Base-by-base conservation (phyloP, 53 echinoderm and acorn worm genomes). In the Temnopleurus reevesii region DNA sequence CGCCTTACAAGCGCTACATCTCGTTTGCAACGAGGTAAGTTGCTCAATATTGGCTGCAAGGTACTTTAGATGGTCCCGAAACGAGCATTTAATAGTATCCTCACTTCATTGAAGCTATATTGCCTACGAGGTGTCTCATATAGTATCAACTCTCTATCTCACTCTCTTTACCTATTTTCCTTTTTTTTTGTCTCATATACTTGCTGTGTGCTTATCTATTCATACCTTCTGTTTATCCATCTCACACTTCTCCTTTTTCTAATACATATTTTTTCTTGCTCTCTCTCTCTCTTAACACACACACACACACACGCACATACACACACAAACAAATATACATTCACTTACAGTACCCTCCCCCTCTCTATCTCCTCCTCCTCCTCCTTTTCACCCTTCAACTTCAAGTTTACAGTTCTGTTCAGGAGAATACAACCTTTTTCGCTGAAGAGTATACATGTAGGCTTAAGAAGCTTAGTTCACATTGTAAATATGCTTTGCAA, bases 21-120 rank as follows among this genome's bases (percentile, higher is more conserved):
- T 41, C 45, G 60, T 60, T 85, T 85, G 12, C 85, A 21, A 27
- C 27, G 27, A 59, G 85, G 85, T 85, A 85, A 85, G 85, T 85
- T 55, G 83, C 33, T 38, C 54, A 55, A 83, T 83, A 54, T 83
- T 83, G 35, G 56, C 35, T 35, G 53, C 33, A 34, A 55, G 55
- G 49, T 46, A 79, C 45, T 47, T 79, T 79, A 47, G 79, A 79
- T 46, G 79, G 46, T 46, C 25, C 17, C 46, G 51, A 49, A 79
- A 79, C 71, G 66, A 41, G 71, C 23, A 71, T 71, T 41, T 71
- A 71, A 71, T 80, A 80, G 80, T 15, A 49, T 49, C 51, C 51
- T 80, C 4, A 47, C 79, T 47, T 25, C 80, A 47, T 80, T 23
- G 41, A 19, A 71, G 71, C 71, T 7, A 38, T 71, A 71, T 71